phyloP scores from a whole-genome alignment of 2,888 invertebrate genomes.

The Limnephilus auricula region DNA sequence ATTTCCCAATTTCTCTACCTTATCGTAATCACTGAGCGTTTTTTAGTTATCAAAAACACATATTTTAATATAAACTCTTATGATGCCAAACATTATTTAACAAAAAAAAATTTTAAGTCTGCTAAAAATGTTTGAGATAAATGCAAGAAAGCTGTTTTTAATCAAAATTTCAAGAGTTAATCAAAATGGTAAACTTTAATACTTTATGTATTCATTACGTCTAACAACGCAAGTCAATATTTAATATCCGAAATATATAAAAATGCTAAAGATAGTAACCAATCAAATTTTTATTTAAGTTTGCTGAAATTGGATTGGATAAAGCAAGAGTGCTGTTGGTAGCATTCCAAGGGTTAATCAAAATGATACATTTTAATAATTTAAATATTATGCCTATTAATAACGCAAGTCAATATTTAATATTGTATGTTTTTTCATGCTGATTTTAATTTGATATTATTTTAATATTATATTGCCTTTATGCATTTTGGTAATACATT shows the following conservation, averaged over 20 bases:
- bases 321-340: neutral
- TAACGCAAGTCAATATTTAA: conserved; percentile 47
- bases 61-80: neutral
- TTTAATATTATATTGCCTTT: conserved; percentile 29
- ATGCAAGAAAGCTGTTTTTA: neutral
- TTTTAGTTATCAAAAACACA: neutral
- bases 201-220: neutral
- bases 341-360: neutral
- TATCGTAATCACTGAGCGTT: neutral
- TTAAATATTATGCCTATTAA: neutral
- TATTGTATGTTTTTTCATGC: conserved; percentile 30
- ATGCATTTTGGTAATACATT: conserved; percentile 36
- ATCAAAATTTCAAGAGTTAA: neutral
- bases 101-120: neutral
- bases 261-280: neutral
- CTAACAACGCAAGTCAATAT: conserved; percentile 37
- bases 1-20: neutral
- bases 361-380: neutral
- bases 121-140: neutral
- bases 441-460: conserved; percentile 37
- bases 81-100: neutral
- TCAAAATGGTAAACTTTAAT: neutral
- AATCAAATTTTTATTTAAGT: neutral
- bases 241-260: conserved; percentile 12
- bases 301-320: neutral